A percentile compares a stretch with the other conserved stretches of the same genome.
These are phyloP conservation scores for Leptopilina boulardi DNA, from an alignment of 1,140 invertebrate genomes.

Conservation along the genomic window DNA sequence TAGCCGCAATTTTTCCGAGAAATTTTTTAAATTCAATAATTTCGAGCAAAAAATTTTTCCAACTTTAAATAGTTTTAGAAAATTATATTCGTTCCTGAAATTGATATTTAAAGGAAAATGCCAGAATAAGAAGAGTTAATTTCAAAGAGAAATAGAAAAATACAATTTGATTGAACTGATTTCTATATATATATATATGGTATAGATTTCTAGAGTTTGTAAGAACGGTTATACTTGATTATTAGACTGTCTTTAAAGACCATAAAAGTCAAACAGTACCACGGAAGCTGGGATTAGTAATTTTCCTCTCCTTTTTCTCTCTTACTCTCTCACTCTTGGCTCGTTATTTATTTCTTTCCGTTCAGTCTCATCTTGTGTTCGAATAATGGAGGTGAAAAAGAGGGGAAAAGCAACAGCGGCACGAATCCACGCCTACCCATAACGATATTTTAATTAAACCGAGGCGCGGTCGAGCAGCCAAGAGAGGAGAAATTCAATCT, in stretches of 20 bases:
- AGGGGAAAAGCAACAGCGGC: slow-evolving; percentile 64
- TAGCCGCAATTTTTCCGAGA: no score
- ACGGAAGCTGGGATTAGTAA: slow-evolving; percentile 33
- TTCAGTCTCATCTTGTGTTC: slow-evolving; percentile 24
- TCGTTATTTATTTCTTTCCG: slow-evolving; percentile 39
- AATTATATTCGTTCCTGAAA: no score
- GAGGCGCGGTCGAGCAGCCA: slow-evolving; percentile 66
- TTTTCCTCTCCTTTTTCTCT: no score
- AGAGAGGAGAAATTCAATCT: slow-evolving; percentile 76
- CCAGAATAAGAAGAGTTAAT: not conserved
- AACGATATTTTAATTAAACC: slow-evolving; percentile 78
- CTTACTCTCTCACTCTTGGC: no score
- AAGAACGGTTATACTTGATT: slow-evolving; percentile 21
- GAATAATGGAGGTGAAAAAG: slow-evolving; percentile 39
- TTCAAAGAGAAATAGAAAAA: not conserved
- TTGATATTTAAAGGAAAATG: not conserved
- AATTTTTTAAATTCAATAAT: no score
- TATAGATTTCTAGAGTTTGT: not conserved
- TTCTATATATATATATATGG: not conserved
- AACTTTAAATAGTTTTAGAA: no score
- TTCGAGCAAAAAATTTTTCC: no score
- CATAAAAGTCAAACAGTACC: slow-evolving; percentile 15
- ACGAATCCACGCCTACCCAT: slow-evolving; percentile 76
- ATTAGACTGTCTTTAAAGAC: slow-evolving; percentile 25
- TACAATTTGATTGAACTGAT: slow-evolving; percentile 15